Evolutionary conservation across 2,113 vertebrate genomes (phyloP), one percentile per base, ranked within the genome.

Genomic region (Hippocampus guttulatus): DNA sequence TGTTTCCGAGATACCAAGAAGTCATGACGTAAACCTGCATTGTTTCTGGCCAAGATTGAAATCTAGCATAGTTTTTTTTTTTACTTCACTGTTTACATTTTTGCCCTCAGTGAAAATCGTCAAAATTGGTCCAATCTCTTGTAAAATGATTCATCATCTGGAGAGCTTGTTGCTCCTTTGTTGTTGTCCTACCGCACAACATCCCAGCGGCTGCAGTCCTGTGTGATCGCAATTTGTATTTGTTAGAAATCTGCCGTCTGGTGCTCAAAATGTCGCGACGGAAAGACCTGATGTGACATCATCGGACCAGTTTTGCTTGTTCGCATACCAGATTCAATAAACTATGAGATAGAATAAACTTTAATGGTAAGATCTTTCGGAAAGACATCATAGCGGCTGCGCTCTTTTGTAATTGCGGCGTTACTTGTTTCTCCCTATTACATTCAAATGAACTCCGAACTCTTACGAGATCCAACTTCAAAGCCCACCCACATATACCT

Each of bases 121-220:
- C 77, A 85, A 90, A 86, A 81, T 75, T 76, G n/a, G 71, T 75
- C 62, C 15, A 62, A 75, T 77, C 78, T 78, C 78, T 82, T 68
- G 65, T 80, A 75, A 87, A 78, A 72, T 41, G 71, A 83, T 72
- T 84, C 71, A 83, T 89, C 79, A 81, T 84, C 68, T 81, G 78
- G 80, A 78, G 74, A 65, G 72, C 58, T 76, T 75, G 75, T 72
- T 73, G 74, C 64, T 70, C 62, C 78, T 86, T 84, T 87, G 78
- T 85, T 88, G n/a, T n/a, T n/a, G n/a, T n/a, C n/a, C n/a, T n/a
- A 11, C 60, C 3, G 21, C 18, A 10, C 33, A 76, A 71, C 82
- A 60, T 81, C 70, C 38, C 85, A 86, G 73, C 83, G 82, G 82
- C 78, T 70, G 73, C 80, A 65, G 77, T 54, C 78, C 72, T 64